Conservation (phyloP, 1,140 invertebrate species). For the Bombyx mandarina region DNA sequence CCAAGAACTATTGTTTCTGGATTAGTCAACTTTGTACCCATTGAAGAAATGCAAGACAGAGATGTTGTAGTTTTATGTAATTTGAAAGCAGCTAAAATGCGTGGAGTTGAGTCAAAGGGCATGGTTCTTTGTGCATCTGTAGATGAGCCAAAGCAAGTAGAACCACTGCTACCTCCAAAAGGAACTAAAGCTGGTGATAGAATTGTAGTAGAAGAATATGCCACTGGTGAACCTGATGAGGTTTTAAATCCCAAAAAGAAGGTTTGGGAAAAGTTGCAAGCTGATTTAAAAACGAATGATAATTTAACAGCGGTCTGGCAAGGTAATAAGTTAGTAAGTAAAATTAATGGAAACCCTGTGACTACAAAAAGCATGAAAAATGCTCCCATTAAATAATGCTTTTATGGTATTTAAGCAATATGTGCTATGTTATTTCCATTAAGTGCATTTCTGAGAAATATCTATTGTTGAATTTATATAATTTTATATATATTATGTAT, state of each 20-base stretch:
- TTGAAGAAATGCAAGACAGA: conserved; percentile 86
- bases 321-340: conserved; percentile 81
- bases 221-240: conserved; percentile 84
- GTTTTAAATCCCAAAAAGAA: conserved; percentile 98
- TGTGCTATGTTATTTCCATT: no score
- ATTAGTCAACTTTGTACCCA: conserved; percentile 89
- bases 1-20: conserved; percentile 78
- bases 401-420: no score
- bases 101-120: conserved; percentile 89
- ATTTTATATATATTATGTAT: no score
- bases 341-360: conserved; percentile 76
- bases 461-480: no score
- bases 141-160: conserved; percentile 85
- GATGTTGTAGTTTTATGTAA: conserved; percentile 94
- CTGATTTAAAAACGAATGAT: conserved; percentile 85
- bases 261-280: conserved; percentile 93
- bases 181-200: conserved; percentile 84
- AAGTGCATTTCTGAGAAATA: no score
- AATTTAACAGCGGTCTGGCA: conserved; percentile 86
- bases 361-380: conserved; percentile 79
- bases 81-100: conserved; percentile 93
- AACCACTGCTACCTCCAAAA: conserved; percentile 84
- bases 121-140: conserved; percentile 94
- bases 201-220: conserved; percentile 85
- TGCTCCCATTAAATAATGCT: conserved; percentile 81